Base-by-base conservation (phyloP, 2,888 invertebrate species). In the Heteropelma amictum region DNA sequence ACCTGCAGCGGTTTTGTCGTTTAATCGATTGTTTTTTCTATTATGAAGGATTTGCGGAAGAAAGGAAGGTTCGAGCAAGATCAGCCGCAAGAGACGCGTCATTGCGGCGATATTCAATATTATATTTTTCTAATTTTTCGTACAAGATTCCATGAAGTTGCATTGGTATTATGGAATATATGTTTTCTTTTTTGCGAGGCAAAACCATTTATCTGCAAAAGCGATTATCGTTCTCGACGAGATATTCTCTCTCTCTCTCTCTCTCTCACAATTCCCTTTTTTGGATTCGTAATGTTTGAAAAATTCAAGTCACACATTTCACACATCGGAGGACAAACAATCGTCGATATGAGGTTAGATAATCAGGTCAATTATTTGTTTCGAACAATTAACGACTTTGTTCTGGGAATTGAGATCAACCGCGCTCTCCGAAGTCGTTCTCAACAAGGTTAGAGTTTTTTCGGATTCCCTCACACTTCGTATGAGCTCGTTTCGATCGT, bases 361-460 rank as follows among this genome's bases (percentile, higher is more conserved):
- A 71, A 87, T 86, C 70, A 87, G 78, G 79, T 86, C 83, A 23
- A 87, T 86, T 68, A 87, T 87, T 72, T 85, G 83, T 72, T 84
- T 85, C 5, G 86, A 86, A 83, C 87, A 87, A 54, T 82, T 82
- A 7, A 80, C 82, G 35, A 87, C 74, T 78, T 87, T 87, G 61
- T 81, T 82, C 56, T 81, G 79, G 8, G 78, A 70, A 53, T 70
- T 78, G 2, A 72, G 53, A 42, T 78, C 70, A 7, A 76, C 61
- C n/a, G 68, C 54, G 17, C 77, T 83, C 75, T 85, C 84, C 4
- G 86, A 86, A 60, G 83, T 77, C 7, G 77, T 83, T 77, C 79
- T 80, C 10, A 87, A 71, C 64, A 85, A 71, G 17, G 73, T 80
- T 3, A 87, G 69, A 17, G 84, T 80, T 38, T 72, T 77, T 71